Evolutionary conservation across 2,113 vertebrate species (phyloP), one percentile per base, ranked within the genome.

Genomic region (Polyodon spathula): DNA sequence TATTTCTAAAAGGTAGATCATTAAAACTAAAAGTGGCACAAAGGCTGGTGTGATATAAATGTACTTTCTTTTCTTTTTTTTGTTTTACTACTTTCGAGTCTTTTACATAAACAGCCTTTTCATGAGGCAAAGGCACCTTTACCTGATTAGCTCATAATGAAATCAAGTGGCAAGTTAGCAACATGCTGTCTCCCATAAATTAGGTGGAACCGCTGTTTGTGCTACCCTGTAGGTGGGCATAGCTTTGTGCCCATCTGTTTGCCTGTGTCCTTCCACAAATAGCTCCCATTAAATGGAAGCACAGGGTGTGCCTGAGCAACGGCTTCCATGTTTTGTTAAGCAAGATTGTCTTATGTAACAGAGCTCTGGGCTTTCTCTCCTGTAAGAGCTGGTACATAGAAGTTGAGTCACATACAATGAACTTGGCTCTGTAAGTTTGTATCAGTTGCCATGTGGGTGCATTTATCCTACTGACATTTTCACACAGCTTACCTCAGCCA

Each of bases 241-340:
- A 71, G 67, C 69, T 70, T 69, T 60, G 77, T 78, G 66, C 72
- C 77, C 80, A 80, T 78, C 70, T 76, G 73, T 65, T 74, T 71
- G 73, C 68, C 72, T 77, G 74, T 78, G 68, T 67, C 71, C 67
- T 73, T 80, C 75, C 65, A 58, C 70, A 78, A 80, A 83, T 73
- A 84, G 73, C 72, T 78, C 64, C 67, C 72, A 79, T 81, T 82
- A 79, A 78, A 70, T 62, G 71, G 71, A 70, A 75, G 70, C 58
- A 68, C 63, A 68, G 59, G 58, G 57, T 58, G 71, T 40, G 59
- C 62, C 68, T 38, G 52, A 71, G 75, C 73, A 66, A 65, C 59
- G 70, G 72, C 56, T 71, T 69, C 59, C 64, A 70, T 63, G 55
- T 72, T 64, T 66, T 80, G 70, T 63, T 77, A 78, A 83, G 73